Evolutionary conservation across 1,140 invertebrate genomes (phyloP), one percentile per base, ranked within the genome.

Genomic region (Cydia splendana): DNA sequence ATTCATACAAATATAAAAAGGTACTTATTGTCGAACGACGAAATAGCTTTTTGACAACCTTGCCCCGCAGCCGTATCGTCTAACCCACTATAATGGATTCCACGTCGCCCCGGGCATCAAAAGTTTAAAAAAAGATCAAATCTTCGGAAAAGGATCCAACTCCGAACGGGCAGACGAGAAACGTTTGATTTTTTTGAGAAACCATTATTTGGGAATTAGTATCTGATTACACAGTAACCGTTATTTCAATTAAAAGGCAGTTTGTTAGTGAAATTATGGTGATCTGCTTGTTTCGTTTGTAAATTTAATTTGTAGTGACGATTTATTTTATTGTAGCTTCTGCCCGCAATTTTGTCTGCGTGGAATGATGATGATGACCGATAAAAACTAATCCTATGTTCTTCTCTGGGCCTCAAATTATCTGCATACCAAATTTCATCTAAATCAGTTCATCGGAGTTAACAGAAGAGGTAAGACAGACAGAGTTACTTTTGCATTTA

Each of bases 11-110:
- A 62, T 62, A 62, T 62, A 62, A 62, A 62, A 62, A 62, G 53
- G 57, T 62, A 15, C 45, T 48, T 48, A 10, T 62, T 62, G 57
- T 62, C 57, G 57, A 62, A 62, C 57, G 57, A 62, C 18, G 57
- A 62, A 62, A 62, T 62, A 24, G 57, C 57, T 71, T 71, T 71
- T 71, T 18, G 67, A 71, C 67, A 71, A 38, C 67, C 67, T 38
- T 71, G 67, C 30, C 42, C 28, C 34, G 67, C 13, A 67, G 71
- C 80, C 12, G 79, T 84, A 84, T 84, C 81, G 79, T 78, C 81
- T 82, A 80, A 81, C 79, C 77, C 79, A 82, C 80, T 81, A 82
- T 82, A 84, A 82, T 84, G 82, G 82, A 84, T 78, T 77, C 79
- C 77, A 78, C 81, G 78, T 79, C 80, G 81, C 76, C 78, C 76